phyloP scores from a whole-genome alignment of 2,797 vertebrate species.

The Luscinia luscinia region DNA sequence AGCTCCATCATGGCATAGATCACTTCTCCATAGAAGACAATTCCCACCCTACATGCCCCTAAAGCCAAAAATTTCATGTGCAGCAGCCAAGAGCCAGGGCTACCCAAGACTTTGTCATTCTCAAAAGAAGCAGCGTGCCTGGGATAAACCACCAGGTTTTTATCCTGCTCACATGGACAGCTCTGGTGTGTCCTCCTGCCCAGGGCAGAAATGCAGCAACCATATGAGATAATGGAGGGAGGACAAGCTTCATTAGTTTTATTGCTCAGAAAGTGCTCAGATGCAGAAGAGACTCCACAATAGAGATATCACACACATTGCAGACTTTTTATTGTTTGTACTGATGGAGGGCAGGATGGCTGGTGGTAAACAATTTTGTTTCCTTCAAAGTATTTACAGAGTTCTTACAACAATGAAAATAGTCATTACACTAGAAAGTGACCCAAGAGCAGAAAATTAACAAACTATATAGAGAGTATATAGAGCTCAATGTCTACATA shows the following conservation, averaged over 20 bases:
- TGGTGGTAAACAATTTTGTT: not conserved
- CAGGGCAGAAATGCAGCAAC: not conserved
- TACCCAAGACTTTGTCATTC: not conserved
- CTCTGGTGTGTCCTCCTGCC: not conserved
- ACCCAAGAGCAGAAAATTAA: not conserved
- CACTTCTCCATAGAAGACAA: fast-evolving
- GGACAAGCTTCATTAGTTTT: not conserved
- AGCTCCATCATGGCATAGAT: not conserved
- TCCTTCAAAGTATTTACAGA: slow-evolving; percentile 2
- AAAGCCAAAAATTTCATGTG: not conserved
- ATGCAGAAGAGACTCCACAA: not conserved
- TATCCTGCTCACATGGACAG: not conserved
- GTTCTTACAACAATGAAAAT: not conserved
- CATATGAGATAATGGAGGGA: not conserved
- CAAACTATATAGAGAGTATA: not conserved
- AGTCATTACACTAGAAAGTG: not conserved
- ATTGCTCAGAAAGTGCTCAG: not conserved
- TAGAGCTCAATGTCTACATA: not conserved
- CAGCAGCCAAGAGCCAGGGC: not conserved
- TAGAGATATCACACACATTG: not conserved
- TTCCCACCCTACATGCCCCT: not conserved
- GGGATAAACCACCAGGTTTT: not conserved
- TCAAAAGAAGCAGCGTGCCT: not conserved
- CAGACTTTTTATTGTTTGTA: not conserved
- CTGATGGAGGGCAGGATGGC: not conserved